Conservation (phyloP, 2,888 invertebrate species). For the Steinernema hermaphroditum region DNA sequence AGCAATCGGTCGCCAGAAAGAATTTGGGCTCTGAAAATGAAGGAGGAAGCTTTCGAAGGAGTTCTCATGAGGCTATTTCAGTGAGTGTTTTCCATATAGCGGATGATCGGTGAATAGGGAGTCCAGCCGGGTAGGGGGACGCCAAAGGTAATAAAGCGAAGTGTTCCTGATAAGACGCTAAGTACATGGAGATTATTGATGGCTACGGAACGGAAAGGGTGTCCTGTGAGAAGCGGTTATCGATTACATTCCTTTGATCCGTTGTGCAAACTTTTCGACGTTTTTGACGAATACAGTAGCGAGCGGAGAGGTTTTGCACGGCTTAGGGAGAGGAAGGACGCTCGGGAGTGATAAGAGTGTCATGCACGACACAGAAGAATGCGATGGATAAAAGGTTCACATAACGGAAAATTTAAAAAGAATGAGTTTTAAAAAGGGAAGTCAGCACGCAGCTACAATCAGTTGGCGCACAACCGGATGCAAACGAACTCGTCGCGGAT, state of each 20-base stretch:
- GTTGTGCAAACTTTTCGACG: neutral
- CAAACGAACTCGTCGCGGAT: too few species aligned
- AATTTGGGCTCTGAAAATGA: too few species aligned
- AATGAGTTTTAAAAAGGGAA: too few species aligned
- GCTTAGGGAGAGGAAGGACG: too few species aligned
- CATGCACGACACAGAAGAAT: too few species aligned
- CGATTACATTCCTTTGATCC: neutral
- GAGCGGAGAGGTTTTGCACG: too few species aligned
- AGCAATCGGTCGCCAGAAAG: neutral
- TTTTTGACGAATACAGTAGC: neutral
- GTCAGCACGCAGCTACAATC: too few species aligned
- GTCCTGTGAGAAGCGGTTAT: neutral
- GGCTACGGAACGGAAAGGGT: neutral
- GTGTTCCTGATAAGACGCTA: neutral
- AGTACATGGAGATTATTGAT: neutral
- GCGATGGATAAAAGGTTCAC: too few species aligned
- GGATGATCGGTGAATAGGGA: neutral
- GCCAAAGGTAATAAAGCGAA: neutral
- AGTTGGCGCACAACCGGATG: too few species aligned
- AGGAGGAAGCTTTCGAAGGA: neutral
- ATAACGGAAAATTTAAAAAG: too few species aligned
- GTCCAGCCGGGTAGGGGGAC: neutral
- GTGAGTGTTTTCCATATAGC: too few species aligned
- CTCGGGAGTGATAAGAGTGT: too few species aligned
- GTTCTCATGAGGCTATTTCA: neutral